Conservation (phyloP, 2,797 vertebrate genomes). For the Poeciliopsis infans region DNA sequence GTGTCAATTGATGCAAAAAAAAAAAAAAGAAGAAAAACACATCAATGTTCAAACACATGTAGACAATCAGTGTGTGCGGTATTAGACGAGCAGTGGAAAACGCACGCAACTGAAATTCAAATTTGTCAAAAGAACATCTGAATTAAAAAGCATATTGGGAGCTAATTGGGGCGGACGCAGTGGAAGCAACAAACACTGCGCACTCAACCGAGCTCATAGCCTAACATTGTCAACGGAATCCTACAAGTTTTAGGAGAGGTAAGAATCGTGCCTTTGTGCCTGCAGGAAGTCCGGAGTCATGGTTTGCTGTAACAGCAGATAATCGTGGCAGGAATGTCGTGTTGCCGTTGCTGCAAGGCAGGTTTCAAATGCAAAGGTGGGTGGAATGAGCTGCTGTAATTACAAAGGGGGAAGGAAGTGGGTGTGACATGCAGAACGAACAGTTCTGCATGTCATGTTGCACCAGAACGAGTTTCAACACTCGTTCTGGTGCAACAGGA, state of each 20-base stretch:
- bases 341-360: conserved; percentile 17
- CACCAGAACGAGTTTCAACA: background rate
- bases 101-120: background rate
- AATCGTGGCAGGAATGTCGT: conserved; percentile 23
- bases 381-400: conserved; percentile 28
- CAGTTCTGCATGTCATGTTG: too few relatives aligned
- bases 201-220: background rate
- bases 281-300: conserved; percentile 22
- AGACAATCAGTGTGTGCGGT: too few relatives aligned
- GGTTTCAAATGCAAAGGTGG: conserved; percentile 25
- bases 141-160: background rate
- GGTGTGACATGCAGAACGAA: background rate
- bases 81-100: background rate
- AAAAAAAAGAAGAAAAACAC: background rate
- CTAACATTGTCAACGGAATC: background rate
- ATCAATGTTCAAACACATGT: background rate
- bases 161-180: background rate
- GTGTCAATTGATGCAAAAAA: conserved; percentile 18
- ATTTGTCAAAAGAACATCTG: background rate
- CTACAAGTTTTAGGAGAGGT: conserved; percentile 11
- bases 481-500: background rate
- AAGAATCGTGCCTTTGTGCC: conserved; percentile 15
- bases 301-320: conserved; percentile 2
- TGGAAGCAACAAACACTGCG: background rate
- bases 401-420: conserved; percentile 15